Base-by-base conservation (phyloP, 2,888 invertebrate genomes). In the Bruchidius siliquastri region DNA sequence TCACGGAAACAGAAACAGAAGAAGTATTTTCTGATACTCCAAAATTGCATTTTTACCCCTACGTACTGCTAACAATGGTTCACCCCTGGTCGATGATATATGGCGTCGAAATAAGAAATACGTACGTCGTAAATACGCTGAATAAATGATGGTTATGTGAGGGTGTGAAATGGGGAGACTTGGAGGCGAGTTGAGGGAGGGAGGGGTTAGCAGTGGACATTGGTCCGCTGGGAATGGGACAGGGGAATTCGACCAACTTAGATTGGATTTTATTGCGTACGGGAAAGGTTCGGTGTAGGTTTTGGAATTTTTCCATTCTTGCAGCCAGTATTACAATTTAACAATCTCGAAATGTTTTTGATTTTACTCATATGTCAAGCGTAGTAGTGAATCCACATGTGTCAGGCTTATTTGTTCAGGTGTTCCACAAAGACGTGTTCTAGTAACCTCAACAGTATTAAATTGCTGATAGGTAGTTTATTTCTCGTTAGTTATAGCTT, bases 91-190 rank as follows among this genome's bases (percentile, higher is more conserved):
- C 77, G 76, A 80, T 80, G 79, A 79, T 79, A 77, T 79, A 80
- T 80, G 77, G 79, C 77, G 72, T 74, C 76, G 78, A 79, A 80
- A 79, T 78, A 79, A 80, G 78, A 78, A 80, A 79, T 80, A 78
- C 76, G 76, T 74, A 77, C 77, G 78, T 77, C 78, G 81, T 77
- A 80, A 80, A 80, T 80, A 79, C 78, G 76, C 75, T 76, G 79
- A 81, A 81, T 81, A 80, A 81, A 79, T 78, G 78, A 78, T 79
- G 77, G 77, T 76, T 74, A 78, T 74, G 73, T 72, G 79, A 76
- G 78, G 79, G 80, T 79, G 79, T 75, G 76, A 76, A 78, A 75
- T 74, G 74, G 76, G 76, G 78, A 79, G 77, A 49, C 3, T 49
- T 18, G 49, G 49, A 18, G 49, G 8, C 26, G 26, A 26, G 18